Conservation (phyloP, 2,113 vertebrate species). For the Sylvietta virens region DNA sequence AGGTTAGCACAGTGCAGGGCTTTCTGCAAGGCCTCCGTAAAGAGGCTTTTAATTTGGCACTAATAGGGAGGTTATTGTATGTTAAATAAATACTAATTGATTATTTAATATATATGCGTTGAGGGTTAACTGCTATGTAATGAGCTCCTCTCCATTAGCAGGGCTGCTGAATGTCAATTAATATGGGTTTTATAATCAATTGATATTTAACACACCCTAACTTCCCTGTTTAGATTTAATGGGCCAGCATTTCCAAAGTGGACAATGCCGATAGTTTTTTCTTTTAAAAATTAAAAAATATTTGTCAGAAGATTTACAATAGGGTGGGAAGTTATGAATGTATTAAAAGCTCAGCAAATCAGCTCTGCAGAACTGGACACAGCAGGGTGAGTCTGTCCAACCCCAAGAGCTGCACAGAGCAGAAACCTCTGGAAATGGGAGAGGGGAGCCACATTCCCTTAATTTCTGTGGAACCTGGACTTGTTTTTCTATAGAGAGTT, state of each 20-base stretch:
- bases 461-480: background rate
- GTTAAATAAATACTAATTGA: constrained; percentile 74
- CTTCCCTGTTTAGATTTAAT: background rate
- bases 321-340: background rate
- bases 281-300: background rate
- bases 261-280: background rate
- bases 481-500: background rate
- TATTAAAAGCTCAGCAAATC: background rate
- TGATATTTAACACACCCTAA: constrained; percentile 48
- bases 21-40: background rate
- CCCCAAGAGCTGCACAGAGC: background rate
- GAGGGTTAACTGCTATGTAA: constrained; percentile 65
- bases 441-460: background rate
- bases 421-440: background rate
- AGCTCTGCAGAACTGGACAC: background rate
- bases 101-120: constrained; percentile 63
- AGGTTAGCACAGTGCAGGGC: background rate
- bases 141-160: constrained; percentile 55
- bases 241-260: constrained; percentile 31
- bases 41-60: constrained; percentile 47
- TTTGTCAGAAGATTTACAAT: background rate
- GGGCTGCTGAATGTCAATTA: constrained; percentile 58
- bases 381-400: background rate
- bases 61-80: constrained; percentile 63
- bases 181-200: constrained; percentile 64